Evolutionary conservation across 53 echinoderm and acorn worm genomes (phyloP).

Genomic region (Holothuria leucospilota): DNA sequence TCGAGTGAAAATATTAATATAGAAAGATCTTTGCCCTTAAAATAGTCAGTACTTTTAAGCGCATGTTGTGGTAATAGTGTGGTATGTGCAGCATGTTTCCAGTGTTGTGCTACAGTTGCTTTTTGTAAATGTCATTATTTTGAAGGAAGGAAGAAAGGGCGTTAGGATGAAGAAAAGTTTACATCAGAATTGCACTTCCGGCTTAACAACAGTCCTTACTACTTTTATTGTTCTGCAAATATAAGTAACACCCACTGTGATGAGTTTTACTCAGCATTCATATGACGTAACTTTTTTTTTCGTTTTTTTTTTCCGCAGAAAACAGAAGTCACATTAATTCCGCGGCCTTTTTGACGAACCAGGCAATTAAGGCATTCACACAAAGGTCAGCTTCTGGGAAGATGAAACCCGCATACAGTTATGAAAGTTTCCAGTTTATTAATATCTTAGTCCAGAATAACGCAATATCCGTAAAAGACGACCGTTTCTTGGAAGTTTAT

Average conservation of each 20-base stretch:
- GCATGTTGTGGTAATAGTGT: no score
- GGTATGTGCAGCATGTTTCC: no score
- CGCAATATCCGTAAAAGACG: conserved; percentile 9
- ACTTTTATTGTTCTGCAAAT: neutral
- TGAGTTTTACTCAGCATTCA: neutral
- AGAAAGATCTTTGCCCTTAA: no score
- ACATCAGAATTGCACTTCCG: no score
- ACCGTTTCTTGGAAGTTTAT: conserved; percentile 21
- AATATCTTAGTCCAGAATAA: conserved; percentile 20
- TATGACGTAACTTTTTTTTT: no score
- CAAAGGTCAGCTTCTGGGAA: neutral
- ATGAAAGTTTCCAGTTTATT: conserved; percentile 37
- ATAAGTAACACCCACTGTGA: neutral
- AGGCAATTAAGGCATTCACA: neutral
- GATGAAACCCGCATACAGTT: conserved; percentile 31
- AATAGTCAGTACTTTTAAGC: no score
- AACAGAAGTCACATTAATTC: conserved; percentile 29
- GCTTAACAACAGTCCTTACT: no score
- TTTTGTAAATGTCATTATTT: no score
- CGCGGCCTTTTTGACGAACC: neutral
- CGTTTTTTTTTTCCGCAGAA: neutral
- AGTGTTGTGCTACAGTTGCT: no score
- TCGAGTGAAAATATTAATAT: no score
- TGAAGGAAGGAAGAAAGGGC: no score
- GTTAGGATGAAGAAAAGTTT: no score